These are phyloP conservation scores for Nomada ferruginata DNA, from an alignment of 2,888 invertebrate species.

Conservation along the genomic window DNA sequence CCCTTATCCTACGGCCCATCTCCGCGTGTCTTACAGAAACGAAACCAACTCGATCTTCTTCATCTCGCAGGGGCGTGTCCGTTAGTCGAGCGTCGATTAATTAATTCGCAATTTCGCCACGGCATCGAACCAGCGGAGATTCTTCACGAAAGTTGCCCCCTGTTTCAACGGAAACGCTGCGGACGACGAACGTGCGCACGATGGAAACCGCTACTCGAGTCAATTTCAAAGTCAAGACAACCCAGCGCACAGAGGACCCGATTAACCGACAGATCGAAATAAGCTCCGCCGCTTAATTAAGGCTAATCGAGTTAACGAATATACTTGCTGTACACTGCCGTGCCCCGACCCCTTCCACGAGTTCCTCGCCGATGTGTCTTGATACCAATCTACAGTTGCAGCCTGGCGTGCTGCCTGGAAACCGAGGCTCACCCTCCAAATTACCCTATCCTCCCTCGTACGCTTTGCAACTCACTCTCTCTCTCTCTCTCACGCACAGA, in stretches of 20 bases:
- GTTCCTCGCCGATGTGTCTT: conserved; percentile 57
- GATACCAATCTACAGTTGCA: conserved; percentile 60
- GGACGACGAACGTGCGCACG: conserved; percentile 8
- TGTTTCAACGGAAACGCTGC: not conserved
- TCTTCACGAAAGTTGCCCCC: conserved; percentile 19
- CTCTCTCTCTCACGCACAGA: not conserved
- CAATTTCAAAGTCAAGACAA: conserved; percentile 63
- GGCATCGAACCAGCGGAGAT: not conserved
- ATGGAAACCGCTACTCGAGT: conserved; percentile 56
- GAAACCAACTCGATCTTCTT: not conserved
- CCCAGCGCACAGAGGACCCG: conserved; percentile 54
- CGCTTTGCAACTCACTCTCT: not conserved
- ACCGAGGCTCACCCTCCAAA: conserved; percentile 51
- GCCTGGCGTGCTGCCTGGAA: conserved; percentile 53
- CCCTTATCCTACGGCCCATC: too few species aligned
- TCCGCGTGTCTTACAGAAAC: too few species aligned
- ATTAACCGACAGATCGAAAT: conserved; percentile 69
- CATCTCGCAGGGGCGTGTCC: not conserved
- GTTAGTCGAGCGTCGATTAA: conserved; percentile 30
- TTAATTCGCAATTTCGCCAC: conserved; percentile 44
- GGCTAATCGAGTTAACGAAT: conserved; percentile 71
- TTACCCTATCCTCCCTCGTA: conserved; percentile 32
- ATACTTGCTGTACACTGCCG: conserved; percentile 57
- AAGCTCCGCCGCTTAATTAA: conserved; percentile 69
- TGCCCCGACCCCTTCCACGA: conserved; percentile 20